Conservation (phyloP, 2,888 invertebrate genomes). For the Cheilosia vulpina region DNA sequence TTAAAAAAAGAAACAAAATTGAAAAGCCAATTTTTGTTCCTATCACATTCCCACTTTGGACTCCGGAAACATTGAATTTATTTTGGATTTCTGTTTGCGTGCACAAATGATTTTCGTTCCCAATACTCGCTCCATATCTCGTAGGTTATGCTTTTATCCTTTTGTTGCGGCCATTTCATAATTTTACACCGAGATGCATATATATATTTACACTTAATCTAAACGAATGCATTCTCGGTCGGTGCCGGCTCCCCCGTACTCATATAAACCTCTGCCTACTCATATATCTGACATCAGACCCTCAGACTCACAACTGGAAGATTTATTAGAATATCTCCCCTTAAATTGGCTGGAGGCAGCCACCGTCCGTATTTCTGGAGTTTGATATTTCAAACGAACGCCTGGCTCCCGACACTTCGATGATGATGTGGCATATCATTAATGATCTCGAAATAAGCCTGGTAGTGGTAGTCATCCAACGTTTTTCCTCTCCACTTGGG, state of each 20-base stretch:
- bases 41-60: slow-evolving; percentile 16
- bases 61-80: slow-evolving; percentile 73
- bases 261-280: slow-evolving; percentile 23
- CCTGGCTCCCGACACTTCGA: slow-evolving; percentile 57
- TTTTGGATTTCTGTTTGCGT: slow-evolving; percentile 53
- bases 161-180: slow-evolving; percentile 65
- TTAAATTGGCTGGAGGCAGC: slow-evolving; percentile 33
- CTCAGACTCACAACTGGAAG: slow-evolving; percentile 30
- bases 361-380: slow-evolving; percentile 38
- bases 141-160: slow-evolving; percentile 14
- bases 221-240: slow-evolving; percentile 33
- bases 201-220: not conserved
- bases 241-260: not conserved
- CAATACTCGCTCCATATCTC: slow-evolving; percentile 18
- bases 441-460: slow-evolving; percentile 68
- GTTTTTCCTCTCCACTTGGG: not conserved
- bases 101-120: slow-evolving; percentile 46
- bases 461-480: slow-evolving; percentile 26
- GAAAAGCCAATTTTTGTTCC: slow-evolving; percentile 37
- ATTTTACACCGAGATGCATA: slow-evolving; percentile 24
- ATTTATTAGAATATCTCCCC: slow-evolving; percentile 61
- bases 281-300: slow-evolving; percentile 51
- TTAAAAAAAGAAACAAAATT: not conserved
- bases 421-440: slow-evolving; percentile 73
- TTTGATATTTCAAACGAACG: slow-evolving; percentile 66